Evolutionary conservation across 2,888 invertebrate genomes (phyloP), one percentile per base, ranked within the genome.

Genomic region (Orchesella flavescens): DNA sequence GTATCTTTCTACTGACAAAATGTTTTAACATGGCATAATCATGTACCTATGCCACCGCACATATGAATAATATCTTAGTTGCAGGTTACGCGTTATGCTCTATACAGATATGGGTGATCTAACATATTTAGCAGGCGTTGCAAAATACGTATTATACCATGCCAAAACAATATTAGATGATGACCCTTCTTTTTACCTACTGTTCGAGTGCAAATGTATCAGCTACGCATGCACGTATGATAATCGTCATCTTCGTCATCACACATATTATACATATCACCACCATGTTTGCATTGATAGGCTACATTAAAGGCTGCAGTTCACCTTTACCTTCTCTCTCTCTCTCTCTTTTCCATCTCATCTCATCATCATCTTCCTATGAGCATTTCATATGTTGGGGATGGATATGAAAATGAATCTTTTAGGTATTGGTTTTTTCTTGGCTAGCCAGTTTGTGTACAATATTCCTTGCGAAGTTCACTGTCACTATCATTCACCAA

Each of bases 401-500:
- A 34, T 34, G 34, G 34, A 57, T 34, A 15, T 71, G 34, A 43
- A 12, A 69, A 53, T 61, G 13, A 61, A 46, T 21, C 61, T 23
- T n/a, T 23, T 61, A 72, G 57, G 72, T 23, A 66, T 53, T 13
- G 21, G 34, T 17, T 72, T 73, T 79, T 79, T 66, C 79, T 63
- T 79, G 79, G 79, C 65, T 71, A 71, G 71, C 78, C 61, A 79
- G 63, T 79, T 79, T n/a, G 59, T 34, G 23, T 13, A 72, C 44
- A 63, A 34, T 71, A 79, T 57, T 65, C 57, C 65, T 65, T 73
- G 80, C 72, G 55, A 81, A 81, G 80, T 81, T 81, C 80, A 81
- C 80, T 81, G 80, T 68, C 80, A 81, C 80, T 81, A 81, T 81
- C 80, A 81, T 81, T 81, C 80, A 59, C 80, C 68, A 81, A 74